Conservation (phyloP, 1,140 invertebrate genomes). For the Anastatus disparis region DNA sequence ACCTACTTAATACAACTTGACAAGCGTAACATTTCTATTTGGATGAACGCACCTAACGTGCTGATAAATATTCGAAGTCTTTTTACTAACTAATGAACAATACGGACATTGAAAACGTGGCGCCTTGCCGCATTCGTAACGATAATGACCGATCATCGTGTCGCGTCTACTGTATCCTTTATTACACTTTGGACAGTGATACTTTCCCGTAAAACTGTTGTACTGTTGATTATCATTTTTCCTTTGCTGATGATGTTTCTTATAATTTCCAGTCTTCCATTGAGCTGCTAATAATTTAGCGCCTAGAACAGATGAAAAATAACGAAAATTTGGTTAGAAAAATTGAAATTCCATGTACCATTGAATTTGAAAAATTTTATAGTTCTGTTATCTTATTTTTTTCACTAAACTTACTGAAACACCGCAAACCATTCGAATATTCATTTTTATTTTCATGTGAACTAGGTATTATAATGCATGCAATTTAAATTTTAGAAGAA, state of each 20-base stretch:
- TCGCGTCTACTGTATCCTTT: constrained; percentile 62
- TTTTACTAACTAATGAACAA: constrained; percentile 63
- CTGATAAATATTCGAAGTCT: constrained; percentile 63
- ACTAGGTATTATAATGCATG: neutral
- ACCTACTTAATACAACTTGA: constrained; percentile 59
- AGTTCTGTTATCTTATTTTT: neutral
- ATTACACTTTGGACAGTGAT: constrained; percentile 63
- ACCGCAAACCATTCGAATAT: constrained; percentile 8
- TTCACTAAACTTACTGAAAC: constrained; percentile 8
- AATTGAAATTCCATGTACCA: too few relatives aligned
- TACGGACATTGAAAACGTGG: constrained; percentile 71
- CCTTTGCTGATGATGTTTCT: neutral
- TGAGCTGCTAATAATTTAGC: constrained; percentile 39
- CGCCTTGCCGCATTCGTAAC: constrained; percentile 72
- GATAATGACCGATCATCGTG: constrained; percentile 63
- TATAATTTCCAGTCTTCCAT: neutral
- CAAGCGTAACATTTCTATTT: constrained; percentile 53
- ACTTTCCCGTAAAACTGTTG: constrained; percentile 60
- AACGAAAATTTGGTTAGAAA: constrained; percentile 12
- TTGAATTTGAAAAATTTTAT: neutral
- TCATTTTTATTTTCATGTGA: constrained; percentile 28
- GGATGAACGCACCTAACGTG: constrained; percentile 60
- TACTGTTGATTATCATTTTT: constrained; percentile 48
- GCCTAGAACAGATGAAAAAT: constrained; percentile 59
- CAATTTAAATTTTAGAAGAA: neutral